Evolutionary conservation across 2,113 vertebrate genomes (phyloP), one percentile per base, ranked within the genome.

Genomic region (Microcebus ravelobensis): DNA sequence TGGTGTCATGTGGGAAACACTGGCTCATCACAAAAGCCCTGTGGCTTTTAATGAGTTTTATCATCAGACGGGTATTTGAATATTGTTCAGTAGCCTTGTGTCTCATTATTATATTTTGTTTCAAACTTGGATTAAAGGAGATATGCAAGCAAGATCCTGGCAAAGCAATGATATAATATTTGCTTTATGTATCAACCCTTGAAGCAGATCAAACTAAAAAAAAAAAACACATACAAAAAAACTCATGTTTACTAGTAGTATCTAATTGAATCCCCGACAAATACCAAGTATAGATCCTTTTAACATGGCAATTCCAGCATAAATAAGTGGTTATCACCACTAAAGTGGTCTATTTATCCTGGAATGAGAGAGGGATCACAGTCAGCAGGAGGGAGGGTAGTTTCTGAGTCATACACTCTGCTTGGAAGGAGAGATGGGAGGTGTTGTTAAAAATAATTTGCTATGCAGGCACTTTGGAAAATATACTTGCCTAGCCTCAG

Each of bases 111-210:
- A 31, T 34, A 79, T 61, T 94, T 96, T 87, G 31, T 21, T 94
- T 95, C 82, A 85, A 90, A 91, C 4, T 76, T 96, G n/a, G 14
- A 86, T 84, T 94, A 87, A 87, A 93, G 29, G 31, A 93, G 15
- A 82, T 36, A 61, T 90, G 21, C 20, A 61, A 81, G 27, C 34
- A 96, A 70, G 27, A 86, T 68, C 11, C 27, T 79, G 52, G 18
- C 20, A 95, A 87, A 84, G 5, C 5, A 86, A 70, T 76, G 10
- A 91, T 61, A 61, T 27, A 55, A 55, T 55, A 73, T 55, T 95
- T 93, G 55, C 11, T 76, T 48, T 68, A 6, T n/a, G 18, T 42
- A 39, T 67, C 94, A 92, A 95, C 25, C 14, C 20, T 79, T 63
- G 3, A 2, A 86, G 55, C 11, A 92, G 7, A 34, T 92, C n/a